These are phyloP conservation scores for Triops longicaudatus DNA, from an alignment of 1,140 invertebrate genomes.

Conservation along the genomic window DNA sequence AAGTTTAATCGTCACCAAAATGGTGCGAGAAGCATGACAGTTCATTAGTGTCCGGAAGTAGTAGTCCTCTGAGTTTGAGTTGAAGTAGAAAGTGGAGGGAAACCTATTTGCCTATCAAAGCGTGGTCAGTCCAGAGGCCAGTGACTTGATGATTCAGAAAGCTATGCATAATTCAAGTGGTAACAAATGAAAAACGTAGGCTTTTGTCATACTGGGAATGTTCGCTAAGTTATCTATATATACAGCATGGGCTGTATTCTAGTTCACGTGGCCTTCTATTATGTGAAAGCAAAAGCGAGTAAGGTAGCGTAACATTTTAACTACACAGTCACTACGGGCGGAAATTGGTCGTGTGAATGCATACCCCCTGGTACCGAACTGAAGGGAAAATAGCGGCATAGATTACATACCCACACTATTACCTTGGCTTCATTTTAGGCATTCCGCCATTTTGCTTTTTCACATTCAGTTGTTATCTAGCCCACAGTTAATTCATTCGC, in stretches of 20 bases:
- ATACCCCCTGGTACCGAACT: neutral
- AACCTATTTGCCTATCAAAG: neutral
- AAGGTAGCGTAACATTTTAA: neutral
- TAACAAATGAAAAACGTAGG: neutral
- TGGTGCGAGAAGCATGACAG: too few relatives aligned
- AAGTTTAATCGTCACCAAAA: too few relatives aligned
- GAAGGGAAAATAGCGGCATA: neutral
- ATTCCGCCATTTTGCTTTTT: neutral
- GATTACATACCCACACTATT: neutral
- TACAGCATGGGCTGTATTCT: neutral
- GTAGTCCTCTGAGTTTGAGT: neutral
- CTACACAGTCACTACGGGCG: neutral
- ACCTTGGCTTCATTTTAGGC: neutral
- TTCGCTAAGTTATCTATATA: neutral
- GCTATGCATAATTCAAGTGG: neutral
- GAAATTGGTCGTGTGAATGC: slow-evolving; percentile 10
- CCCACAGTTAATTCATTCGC: too few relatives aligned
- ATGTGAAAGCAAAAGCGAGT: neutral
- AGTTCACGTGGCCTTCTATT: neutral
- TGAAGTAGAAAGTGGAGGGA: neutral
- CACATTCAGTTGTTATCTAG: neutral
- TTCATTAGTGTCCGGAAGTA: neutral
- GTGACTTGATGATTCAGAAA: neutral
- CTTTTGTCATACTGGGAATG: neutral
- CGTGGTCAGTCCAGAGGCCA: neutral